Evolutionary conservation across 2,113 vertebrate genomes (phyloP), one percentile per base, ranked within the genome.

Genomic region (Apeltes quadracus): DNA sequence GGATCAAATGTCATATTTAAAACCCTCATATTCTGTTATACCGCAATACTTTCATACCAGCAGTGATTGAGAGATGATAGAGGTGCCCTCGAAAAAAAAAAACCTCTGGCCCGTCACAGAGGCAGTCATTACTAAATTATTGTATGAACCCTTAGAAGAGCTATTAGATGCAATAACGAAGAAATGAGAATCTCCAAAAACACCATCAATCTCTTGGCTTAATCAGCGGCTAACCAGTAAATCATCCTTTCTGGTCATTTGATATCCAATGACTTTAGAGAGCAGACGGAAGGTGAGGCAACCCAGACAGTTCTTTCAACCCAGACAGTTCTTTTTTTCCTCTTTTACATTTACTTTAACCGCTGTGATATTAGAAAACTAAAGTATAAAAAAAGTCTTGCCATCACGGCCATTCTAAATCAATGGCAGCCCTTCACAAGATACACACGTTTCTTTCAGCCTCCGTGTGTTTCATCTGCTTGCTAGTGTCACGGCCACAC

Each of bases 361-460:
- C 41, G 76, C 29, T 41, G 29, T 61, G 5, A 72, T 46, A 76
- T 85, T 72, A 76, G 61, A 84, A 87, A 83, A 76, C 70, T 46
- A 75, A 66, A 62, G 48, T 23, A 73, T 32, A 63, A 63, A 75
- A 77, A 67, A 79, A 68, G 38, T 18, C 39, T 58, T 76, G 69
- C 69, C 63, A 61, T 81, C 69, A 27, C 71, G 79, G 71, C 86
- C 56, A 59, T 53, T 84, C 82, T 74, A 84, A 79, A 79, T 80
- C 78, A 77, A 36, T 13, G 27, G 50, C 53, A 46, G 4, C 41
- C 10, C 22, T 5, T 59, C 46, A 23, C 36, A 38, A 43, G 50
- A 73, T 53, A 36, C 76, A 64, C 58, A 16, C 18, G 66, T 72
- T 83, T 61, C 1, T 38, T 66, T 75, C 62, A 29, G 56, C n/a